Evolutionary conservation across 2,797 vertebrate species (phyloP), one percentile per base, ranked within the genome.

Genomic region (Cuniculus paca): DNA sequence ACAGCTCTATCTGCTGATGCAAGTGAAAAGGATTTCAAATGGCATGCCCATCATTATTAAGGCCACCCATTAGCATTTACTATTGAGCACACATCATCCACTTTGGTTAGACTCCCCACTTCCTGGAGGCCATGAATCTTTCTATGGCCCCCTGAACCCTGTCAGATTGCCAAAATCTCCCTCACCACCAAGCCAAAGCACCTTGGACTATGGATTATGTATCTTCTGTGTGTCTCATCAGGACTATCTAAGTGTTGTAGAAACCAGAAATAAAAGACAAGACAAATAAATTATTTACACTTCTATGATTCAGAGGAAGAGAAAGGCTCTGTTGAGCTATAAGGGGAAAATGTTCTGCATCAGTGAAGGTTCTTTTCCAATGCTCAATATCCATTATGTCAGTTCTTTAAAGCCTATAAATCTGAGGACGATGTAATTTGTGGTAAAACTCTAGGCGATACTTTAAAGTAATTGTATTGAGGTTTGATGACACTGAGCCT

Each of bases 391-490:
- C 83, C 1, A 0, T 91, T 97, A 75, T 65, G 31, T 88, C 79
- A 31, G 7, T 95, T 84, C 83, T 89, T 91, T 88, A 95, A 94
- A 93, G 77, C 81, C 83, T 75, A 68, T 96, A 95, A 95, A 95
- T 97, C 94, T 79, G 63, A 85, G 68, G n/a, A 72, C 48, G 24
- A 16, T 52, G 65, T 93, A 88, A 96, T 94, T 91, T 94, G 93
- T 88, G 68, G 3, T 90, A 78, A 95, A 96, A 82, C 60, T 54
- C 92, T 72, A 79, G 96, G 65, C 94, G 91, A 85, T 94, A 90
- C 91, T 95, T 95, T 82, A 93, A 94, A 97, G 92, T 91, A 96
- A 96, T 94, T 97, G 72, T 63, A 89, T 79, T 79, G 83, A 85
- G 9, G 68, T 94, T 91, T 97, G 96, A 95, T 88, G 83, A 87